A percentile compares a stretch with the other conserved stretches of the same genome.
Evolutionary conservation across 2,113 vertebrate species (phyloP).

Genomic region (Upupa epops): DNA sequence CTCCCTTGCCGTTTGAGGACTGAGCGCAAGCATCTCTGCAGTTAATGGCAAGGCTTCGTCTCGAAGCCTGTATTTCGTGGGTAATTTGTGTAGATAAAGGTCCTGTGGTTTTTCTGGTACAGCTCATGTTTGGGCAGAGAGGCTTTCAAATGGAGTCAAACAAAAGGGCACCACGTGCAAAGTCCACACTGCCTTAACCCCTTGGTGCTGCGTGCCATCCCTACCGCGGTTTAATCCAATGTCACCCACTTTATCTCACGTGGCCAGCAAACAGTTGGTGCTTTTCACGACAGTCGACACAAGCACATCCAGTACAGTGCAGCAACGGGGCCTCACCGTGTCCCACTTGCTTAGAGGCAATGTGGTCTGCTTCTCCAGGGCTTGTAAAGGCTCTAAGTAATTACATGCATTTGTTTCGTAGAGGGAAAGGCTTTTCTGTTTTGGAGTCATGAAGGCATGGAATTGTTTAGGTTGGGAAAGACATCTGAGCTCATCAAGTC

Average conservation of each 20-base stretch:
- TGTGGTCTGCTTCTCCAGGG: neutral
- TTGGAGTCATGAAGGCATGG: too few relatives aligned
- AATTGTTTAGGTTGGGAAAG: too few relatives aligned
- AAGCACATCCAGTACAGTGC: neutral
- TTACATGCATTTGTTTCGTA: neutral
- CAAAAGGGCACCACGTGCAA: neutral
- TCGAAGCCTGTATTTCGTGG: constrained; percentile 10
- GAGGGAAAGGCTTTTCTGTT: neutral
- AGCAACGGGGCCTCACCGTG: neutral
- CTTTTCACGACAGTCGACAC: neutral
- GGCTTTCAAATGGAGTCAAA: neutral
- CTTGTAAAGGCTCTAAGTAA: neutral
- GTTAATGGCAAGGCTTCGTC: neutral
- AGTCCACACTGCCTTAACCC: neutral
- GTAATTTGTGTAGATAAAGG: constrained; percentile 21
- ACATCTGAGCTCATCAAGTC: too few relatives aligned
- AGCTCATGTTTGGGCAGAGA: neutral
- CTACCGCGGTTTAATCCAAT: neutral
- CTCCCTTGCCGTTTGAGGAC: neutral
- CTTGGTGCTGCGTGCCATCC: neutral
- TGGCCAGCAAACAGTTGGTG: neutral
- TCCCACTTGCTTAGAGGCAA: neutral
- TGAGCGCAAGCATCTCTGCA: neutral
- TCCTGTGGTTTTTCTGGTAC: neutral
- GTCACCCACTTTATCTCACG: neutral